These are phyloP conservation scores for Tubulanus polymorphus DNA, from an alignment of 2,888 invertebrate species.

Conservation along the genomic window DNA sequence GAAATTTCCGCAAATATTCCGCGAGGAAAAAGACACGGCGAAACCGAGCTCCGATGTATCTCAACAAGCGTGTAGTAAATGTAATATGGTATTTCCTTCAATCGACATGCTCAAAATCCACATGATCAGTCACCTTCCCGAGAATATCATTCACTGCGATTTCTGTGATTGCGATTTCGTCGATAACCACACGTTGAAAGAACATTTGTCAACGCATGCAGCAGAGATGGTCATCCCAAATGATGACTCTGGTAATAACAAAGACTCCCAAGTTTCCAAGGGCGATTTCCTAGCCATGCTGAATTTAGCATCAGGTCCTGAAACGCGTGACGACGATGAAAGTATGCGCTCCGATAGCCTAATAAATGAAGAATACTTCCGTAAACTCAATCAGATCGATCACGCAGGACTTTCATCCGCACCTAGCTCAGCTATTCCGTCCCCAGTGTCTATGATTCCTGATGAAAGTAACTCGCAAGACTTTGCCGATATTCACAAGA, in stretches of 20 bases:
- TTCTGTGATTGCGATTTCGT: conserved; percentile 63
- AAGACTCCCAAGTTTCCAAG: conserved; percentile 49
- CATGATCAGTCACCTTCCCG: conserved; percentile 34
- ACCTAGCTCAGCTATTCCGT: not conserved
- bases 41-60: conserved; percentile 43
- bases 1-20: conserved; percentile 75
- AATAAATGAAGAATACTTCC: conserved; percentile 34
- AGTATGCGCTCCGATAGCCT: conserved; percentile 1
- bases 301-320: conserved; percentile 51
- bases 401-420: not conserved
- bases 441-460: not conserved
- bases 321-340: conserved; percentile 24
- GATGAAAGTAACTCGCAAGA: conserved; percentile 59
- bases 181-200: conserved; percentile 42
- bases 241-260: conserved; percentile 44
- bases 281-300: conserved; percentile 79
- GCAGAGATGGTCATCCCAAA: conserved; percentile 50
- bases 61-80: conserved; percentile 45
- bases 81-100: conserved; percentile 51
- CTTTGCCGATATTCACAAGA: conserved; percentile 80
- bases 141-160: conserved; percentile 39
- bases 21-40: conserved; percentile 63
- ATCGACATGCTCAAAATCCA: conserved; percentile 47
- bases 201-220: conserved; percentile 43
- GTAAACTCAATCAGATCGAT: conserved; percentile 26